phyloP scores from a whole-genome alignment of 2,888 invertebrate genomes.

The Megastigmus dorsalis region DNA sequence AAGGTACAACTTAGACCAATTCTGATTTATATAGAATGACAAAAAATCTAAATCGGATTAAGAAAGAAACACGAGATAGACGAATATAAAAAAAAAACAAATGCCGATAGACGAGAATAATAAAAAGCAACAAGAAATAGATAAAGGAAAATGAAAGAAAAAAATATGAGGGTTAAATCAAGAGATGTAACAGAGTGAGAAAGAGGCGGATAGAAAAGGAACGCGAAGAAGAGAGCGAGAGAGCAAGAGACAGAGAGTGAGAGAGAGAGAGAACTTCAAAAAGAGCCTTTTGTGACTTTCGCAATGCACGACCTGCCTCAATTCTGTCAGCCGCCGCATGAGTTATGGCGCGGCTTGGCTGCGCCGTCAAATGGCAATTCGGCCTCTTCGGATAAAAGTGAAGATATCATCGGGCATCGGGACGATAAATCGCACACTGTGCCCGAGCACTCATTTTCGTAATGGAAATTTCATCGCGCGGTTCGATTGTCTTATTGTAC shows the following conservation, averaged over 20 bases:
- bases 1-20: too few relatives aligned
- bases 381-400: slow-evolving; percentile 37
- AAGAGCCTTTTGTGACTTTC: slow-evolving; percentile 56
- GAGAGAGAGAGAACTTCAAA: background rate
- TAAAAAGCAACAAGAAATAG: background rate
- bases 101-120: background rate
- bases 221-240: background rate
- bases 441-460: slow-evolving; percentile 36
- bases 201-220: background rate
- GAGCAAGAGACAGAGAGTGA: background rate
- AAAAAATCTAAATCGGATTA: too few relatives aligned
- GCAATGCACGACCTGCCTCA: slow-evolving; percentile 63
- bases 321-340: slow-evolving; percentile 60
- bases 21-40: too few relatives aligned
- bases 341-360: slow-evolving; percentile 57
- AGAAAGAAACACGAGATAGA: too few relatives aligned
- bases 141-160: background rate
- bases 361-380: slow-evolving; percentile 46
- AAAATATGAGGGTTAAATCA: slow-evolving; percentile 21
- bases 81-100: too few relatives aligned
- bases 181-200: background rate
- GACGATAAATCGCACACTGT: slow-evolving; percentile 34
- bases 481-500: slow-evolving; percentile 40
- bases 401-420: slow-evolving; percentile 47
- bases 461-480: slow-evolving; percentile 48